Conservation (phyloP, 2,797 vertebrate genomes). For the Apodemus agrarius region DNA sequence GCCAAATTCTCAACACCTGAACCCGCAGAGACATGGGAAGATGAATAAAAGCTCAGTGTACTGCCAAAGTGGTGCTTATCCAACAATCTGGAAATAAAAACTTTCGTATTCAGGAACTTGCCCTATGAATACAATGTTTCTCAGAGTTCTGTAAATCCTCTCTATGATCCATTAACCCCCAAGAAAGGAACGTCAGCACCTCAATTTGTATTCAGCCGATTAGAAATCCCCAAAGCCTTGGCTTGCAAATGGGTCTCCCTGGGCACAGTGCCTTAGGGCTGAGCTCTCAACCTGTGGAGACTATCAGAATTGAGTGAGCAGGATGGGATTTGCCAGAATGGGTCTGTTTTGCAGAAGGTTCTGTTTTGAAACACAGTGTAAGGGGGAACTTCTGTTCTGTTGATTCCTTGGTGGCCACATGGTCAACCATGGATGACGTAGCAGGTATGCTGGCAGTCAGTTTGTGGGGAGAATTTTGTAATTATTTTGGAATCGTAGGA, state of each 20-base stretch:
- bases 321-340: background rate
- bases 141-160: background rate
- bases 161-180: background rate
- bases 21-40: background rate
- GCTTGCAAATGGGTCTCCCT: background rate
- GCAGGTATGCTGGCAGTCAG: background rate
- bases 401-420: background rate
- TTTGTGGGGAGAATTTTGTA: background rate
- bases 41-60: background rate
- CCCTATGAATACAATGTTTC: too few species aligned
- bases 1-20: background rate
- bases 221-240: background rate
- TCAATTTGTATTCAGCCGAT: background rate
- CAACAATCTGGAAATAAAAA: background rate
- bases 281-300: background rate
- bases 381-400: background rate
- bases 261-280: background rate
- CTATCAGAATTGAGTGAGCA: background rate
- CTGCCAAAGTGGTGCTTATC: too few species aligned
- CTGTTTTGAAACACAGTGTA: background rate
- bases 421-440: too few species aligned
- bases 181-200: background rate
- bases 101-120: too few species aligned
- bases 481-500: background rate
- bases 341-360: too few species aligned